Percentiles rank a stretch among this genome's conserved stretches.
Evolutionary conservation across 2,113 vertebrate species (phyloP).

Genomic region (Upupa epops): DNA sequence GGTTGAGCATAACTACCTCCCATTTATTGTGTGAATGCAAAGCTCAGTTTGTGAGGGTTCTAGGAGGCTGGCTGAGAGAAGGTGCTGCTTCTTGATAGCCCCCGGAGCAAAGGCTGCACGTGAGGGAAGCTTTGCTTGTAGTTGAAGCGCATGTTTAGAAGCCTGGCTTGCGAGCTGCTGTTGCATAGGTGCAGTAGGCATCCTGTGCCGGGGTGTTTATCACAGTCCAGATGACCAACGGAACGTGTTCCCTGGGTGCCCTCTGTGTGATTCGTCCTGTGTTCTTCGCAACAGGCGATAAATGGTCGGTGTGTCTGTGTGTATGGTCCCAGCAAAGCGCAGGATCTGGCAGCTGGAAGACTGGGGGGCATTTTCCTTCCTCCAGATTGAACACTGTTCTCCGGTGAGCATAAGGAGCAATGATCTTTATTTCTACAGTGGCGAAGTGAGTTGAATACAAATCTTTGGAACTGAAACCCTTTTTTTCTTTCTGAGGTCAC

Average conservation of each 20-base stretch:
- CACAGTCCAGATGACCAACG: not conserved
- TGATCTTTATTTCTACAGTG: constrained; percentile 55
- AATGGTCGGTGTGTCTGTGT: constrained; percentile 14
- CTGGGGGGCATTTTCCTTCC: constrained; percentile 50
- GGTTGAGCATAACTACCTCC: not conserved
- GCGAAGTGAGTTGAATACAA: constrained; percentile 56
- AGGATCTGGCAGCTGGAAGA: constrained; percentile 41
- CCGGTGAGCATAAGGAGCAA: constrained; percentile 68
- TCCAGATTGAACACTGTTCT: constrained; percentile 58
- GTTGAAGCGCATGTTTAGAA: not conserved
- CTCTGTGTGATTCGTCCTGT: not conserved
- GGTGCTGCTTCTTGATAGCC: not conserved
- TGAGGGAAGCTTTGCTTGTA: not conserved
- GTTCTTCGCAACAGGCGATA: constrained; percentile 14
- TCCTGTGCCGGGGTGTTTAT: not conserved
- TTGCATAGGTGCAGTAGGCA: not conserved
- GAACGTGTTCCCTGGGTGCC: not conserved
- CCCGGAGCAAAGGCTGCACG: not conserved
- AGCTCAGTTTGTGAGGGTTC: not conserved
- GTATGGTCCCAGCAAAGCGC: not conserved
- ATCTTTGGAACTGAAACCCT: constrained; percentile 58
- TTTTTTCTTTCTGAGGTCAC: constrained; percentile 70
- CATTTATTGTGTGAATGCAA: not conserved
- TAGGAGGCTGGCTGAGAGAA: not conserved
- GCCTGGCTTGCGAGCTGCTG: not conserved